Evolutionary conservation across 2,888 invertebrate species (phyloP).

Genomic region (Leuctra nigra): DNA sequence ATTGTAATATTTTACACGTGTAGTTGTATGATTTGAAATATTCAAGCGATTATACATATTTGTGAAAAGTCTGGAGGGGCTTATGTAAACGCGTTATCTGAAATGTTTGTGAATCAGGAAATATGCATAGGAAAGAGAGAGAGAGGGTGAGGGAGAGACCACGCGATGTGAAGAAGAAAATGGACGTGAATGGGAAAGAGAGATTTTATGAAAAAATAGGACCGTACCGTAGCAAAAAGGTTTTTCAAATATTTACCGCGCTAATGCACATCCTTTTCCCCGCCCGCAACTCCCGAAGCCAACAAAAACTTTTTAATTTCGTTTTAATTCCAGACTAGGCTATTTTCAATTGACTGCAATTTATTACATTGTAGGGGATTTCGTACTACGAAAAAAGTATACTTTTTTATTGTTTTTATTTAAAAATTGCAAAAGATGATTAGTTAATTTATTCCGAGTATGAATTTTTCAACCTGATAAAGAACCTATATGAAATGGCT

Average conservation of each 20-base stretch:
- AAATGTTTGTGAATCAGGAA: too few species aligned
- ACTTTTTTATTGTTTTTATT: slow-evolving; percentile 2
- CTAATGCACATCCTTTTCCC: slow-evolving; percentile 19
- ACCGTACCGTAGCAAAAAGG: background rate
- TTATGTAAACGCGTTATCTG: too few species aligned
- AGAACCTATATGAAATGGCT: background rate
- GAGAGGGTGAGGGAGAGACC: background rate
- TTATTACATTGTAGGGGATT: background rate
- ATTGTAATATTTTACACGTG: too few species aligned
- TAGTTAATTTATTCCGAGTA: slow-evolving; percentile 15
- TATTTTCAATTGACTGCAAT: slow-evolving; percentile 22
- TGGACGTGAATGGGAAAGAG: background rate
- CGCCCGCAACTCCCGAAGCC: background rate
- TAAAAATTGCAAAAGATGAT: background rate
- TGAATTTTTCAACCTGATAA: slow-evolving; percentile 16
- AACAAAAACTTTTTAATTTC: slow-evolving; percentile 15
- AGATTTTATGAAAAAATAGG: slow-evolving; percentile 11
- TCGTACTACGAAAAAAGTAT: background rate
- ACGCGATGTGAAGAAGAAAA: background rate
- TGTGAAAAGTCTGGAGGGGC: too few species aligned
- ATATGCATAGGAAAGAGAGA: too few species aligned
- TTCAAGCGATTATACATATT: too few species aligned
- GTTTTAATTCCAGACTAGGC: slow-evolving; percentile 18
- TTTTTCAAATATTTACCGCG: slow-evolving; percentile 21
- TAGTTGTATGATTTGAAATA: too few species aligned